Base-by-base conservation (phyloP, 1,140 invertebrate genomes). In the Drosophila sturtevanti region DNA sequence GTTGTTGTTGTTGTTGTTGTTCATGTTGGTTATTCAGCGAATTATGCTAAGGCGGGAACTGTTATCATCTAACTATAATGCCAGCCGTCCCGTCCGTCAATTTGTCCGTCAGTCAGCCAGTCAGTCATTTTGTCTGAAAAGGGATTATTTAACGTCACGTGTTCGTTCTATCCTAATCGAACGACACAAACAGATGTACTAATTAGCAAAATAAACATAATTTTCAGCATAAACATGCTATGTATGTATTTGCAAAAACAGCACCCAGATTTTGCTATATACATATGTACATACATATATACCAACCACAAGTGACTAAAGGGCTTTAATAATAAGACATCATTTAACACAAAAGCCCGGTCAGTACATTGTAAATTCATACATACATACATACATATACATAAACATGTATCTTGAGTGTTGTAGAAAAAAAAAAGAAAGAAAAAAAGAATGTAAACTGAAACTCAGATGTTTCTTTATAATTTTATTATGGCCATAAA, bases 211-310 rank as follows among this genome's bases (percentile, higher is more conserved):
- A 34, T 76, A 76, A 76, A 74, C 72, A 71, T 67, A 74, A 74
- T 75, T 73, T 75, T 48, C 70, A 67, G 72, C 70, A 61, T 58
- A 75, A 74, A 76, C 73, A 76, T 38, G 68, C 59, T 63, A n/a
- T n/a, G n/a, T n/a, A n/a, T n/a, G n/a, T n/a, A 76, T 76, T 69
- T 76, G 54, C 73, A 68, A 75, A 76, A 76, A 60, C 72, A 76
- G 41, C 65, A 76, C 63, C 35, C 11, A 24, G 18, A 41, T 37
- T 41, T 60, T 18, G 18, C 12, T 35, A 11, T n/a, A 60, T 24
- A n/a, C n/a, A n/a, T n/a, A n/a, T n/a, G n/a, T n/a, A n/a, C n/a
- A n/a, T n/a, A n/a, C n/a, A n/a, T n/a, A n/a, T n/a, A n/a, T n/a
- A n/a, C 18, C 18, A 21, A 12, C 4, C 18, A 41, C 35, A 60